Base-by-base conservation (phyloP, 2,888 invertebrate genomes). In the Amaurobius ferox region DNA sequence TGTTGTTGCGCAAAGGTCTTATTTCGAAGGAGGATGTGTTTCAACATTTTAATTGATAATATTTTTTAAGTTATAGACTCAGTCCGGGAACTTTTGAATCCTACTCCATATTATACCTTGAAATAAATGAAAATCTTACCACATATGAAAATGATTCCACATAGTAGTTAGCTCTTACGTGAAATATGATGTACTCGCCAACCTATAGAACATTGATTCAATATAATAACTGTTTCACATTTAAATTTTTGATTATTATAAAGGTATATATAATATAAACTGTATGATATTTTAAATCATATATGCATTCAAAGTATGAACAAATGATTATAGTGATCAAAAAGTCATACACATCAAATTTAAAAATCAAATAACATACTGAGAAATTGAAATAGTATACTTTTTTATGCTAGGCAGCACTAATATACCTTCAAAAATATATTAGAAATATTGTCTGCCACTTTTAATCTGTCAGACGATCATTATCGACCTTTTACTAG, bases 101-200 rank as follows among this genome's bases (percentile, higher is more conserved):
- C n/a, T n/a, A n/a, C n/a, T n/a, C n/a, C n/a, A n/a, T n/a, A n/a
- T n/a, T n/a, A n/a, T n/a, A n/a, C n/a, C n/a, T n/a, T n/a, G n/a
- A n/a, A n/a, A n/a, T n/a, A n/a, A n/a, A n/a, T 35, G 35, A 55
- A 11, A 23, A 2, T 77, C 87, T 72, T 88, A 92, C 94, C 87
- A 98, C 92, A 90, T 98, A 98, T 91, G 96, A 96, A 92, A 98
- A 97, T 55, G 94, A 93, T 87, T 97, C 96, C 90, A 98, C 94
- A 92, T 94, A 96, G 91, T 95, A 97, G 91, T 98, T 98, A 81
- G 96, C 95, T 89, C 96, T 94, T 29, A 98, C 96, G 91, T 98
- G 98, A 91, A 98, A 96, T 80, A 98, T 95, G 90, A 98, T 95
- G 91, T 97, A 98, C 91, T 98, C 96, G 35, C 98, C 98, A 19